A percentile compares a stretch with the other conserved stretches of the same genome.
Conservation (phyloP, 2,888 invertebrate species). For the Gerris lacustris region DNA sequence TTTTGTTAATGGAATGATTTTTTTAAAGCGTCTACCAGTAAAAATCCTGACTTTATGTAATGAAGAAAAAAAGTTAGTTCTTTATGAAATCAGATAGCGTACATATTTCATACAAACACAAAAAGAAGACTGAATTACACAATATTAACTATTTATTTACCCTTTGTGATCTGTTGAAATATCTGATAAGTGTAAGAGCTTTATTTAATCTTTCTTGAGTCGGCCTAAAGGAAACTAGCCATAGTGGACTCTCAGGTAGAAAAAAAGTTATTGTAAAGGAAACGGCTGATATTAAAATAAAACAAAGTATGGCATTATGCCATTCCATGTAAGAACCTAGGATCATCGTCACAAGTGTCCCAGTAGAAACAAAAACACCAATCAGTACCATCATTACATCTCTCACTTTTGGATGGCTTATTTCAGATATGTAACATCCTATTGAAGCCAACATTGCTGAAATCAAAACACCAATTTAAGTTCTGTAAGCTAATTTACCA, state of each 20-base stretch:
- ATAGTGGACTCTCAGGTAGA: slow-evolving; percentile 47
- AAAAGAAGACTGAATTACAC: no score
- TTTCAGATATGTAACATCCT: background rate
- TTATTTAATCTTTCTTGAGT: slow-evolving; percentile 2
- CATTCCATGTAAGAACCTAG: slow-evolving; percentile 38
- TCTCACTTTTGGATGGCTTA: slow-evolving; percentile 1
- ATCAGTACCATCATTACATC: background rate
- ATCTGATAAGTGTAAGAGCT: slow-evolving; percentile 22
- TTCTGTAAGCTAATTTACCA: no score
- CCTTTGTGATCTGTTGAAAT: slow-evolving; percentile 22
- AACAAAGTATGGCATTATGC: slow-evolving; percentile 41
- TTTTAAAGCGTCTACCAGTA: no score
- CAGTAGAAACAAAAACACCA: background rate
- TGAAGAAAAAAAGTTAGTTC: no score
- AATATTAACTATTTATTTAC: slow-evolving; percentile 11
- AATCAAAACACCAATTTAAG: background rate
- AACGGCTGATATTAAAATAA: slow-evolving; percentile 35
- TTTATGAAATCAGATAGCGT: no score
- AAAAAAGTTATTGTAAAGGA: slow-evolving; percentile 36
- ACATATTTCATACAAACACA: no score
- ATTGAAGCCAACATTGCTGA: background rate
- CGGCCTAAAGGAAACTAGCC: slow-evolving; percentile 37
- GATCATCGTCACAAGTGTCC: background rate
- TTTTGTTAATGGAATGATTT: no score
- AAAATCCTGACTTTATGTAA: no score